Base-by-base conservation (phyloP, 30 jellyfish, hydroid and myxozoan genomes). In the Aurelia aurita complex sp. Pacific region DNA sequence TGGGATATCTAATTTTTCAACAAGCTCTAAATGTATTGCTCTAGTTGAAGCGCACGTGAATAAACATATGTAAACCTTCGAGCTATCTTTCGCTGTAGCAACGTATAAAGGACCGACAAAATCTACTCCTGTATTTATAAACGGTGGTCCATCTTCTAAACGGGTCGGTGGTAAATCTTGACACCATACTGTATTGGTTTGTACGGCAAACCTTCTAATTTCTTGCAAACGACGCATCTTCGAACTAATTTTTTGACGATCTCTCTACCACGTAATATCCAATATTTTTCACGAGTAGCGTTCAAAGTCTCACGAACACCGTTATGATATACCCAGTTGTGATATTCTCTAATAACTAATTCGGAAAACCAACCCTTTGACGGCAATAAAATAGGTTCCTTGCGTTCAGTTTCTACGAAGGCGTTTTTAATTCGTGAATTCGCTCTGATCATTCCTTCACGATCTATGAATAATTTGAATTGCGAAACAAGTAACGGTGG, bases 51-150 rank as follows among this genome's bases (percentile, higher is more conserved):
- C n/a, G 17, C 67, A 55, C n/a, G 67, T 55, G 17, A 55, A 55
- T 11, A 55, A n/a, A 74, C 80, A 33, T 14, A 74, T 54, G 69
- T 61, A 74, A 8, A 12, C 14, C 50, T 74, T 74, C 13, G 67
- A 55, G 13, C 16, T 55, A 13, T 55, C 67, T 17, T 55, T 55
- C 67, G 67, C 17, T 17, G 13, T 55, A 55, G 29, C 29, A 23
- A 23, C 29, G 29, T 23, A 23, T 70, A 79, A 43, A 12, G 81
- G 89, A 13, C 89, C 89, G 34, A 71, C 89, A 46, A 79, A 79
- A 61, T 79, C 89, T 19, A 79, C 50, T 14, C 89, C 89, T 46
- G 69, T 64, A 16, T 67, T 33, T 35, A 46, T 36, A 66, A 53
- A 76, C 18, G 83, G 83, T 32, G 76, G 77, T 13, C 57, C 76